phyloP scores from a whole-genome alignment of 2,113 vertebrate genomes.

The Colossoma macropomum region DNA sequence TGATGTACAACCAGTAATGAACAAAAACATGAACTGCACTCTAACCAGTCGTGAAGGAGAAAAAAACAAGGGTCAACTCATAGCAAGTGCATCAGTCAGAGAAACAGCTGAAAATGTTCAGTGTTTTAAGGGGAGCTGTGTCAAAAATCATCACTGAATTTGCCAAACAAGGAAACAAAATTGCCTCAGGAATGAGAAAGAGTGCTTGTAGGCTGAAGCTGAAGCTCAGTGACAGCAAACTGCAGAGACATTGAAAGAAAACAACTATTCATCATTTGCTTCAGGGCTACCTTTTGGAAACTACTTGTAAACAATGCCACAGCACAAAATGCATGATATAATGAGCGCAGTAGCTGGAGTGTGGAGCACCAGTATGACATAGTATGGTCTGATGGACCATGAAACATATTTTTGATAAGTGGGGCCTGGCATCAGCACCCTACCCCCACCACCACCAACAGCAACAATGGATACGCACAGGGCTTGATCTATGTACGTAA shows the following conservation, averaged over 20 bases:
- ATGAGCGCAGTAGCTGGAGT: not conserved
- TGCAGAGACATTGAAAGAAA: not conserved
- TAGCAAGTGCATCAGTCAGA: not conserved
- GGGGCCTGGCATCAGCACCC: not conserved
- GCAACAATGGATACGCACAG: too few relatives aligned
- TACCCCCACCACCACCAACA: not conserved
- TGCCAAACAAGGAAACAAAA: not conserved
- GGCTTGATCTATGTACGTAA: too few relatives aligned
- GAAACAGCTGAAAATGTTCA: not conserved
- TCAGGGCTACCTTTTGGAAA: not conserved
- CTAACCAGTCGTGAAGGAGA: not conserved
- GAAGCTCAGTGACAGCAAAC: not conserved
- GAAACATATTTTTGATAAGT: not conserved
- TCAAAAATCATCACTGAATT: slow-evolving; percentile 9
- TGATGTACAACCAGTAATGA: not conserved
- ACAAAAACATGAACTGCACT: not conserved
- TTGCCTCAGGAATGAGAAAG: not conserved
- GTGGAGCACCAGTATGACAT: not conserved
- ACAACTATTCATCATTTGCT: not conserved
- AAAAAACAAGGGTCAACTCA: not conserved
- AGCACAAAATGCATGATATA: not conserved
- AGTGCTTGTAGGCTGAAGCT: not conserved
- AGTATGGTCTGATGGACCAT: not conserved
- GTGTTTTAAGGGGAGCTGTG: not conserved
- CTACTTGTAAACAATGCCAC: not conserved